Evolutionary conservation across 2,797 vertebrate species (phyloP).

Genomic region (Epinephelus awoara): DNA sequence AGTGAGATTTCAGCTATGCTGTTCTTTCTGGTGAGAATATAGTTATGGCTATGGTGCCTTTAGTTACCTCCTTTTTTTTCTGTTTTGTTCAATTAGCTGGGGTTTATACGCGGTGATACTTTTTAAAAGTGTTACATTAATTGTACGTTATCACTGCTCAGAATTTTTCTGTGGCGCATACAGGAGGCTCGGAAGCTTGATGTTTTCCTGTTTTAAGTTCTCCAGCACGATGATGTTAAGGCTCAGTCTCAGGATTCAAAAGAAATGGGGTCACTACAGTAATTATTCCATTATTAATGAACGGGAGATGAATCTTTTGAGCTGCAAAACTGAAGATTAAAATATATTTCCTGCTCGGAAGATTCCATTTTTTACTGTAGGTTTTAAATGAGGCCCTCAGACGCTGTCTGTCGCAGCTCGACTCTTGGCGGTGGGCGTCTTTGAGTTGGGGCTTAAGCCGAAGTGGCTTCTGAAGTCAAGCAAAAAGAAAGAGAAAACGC

Average conservation of each 20-base stretch:
- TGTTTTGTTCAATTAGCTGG: constrained; percentile 16
- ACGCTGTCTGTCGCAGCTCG: constrained; percentile 17
- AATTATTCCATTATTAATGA: constrained; percentile 15
- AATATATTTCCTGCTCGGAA: background rate
- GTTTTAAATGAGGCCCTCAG: constrained; percentile 35
- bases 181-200: constrained; percentile 9
- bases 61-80: constrained; percentile 32
- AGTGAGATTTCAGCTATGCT: constrained; percentile 51
- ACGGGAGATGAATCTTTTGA: constrained; percentile 13
- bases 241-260: constrained; percentile 4
- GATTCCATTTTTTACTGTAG: constrained; percentile 1
- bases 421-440: constrained; percentile 19
- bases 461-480: constrained; percentile 40
- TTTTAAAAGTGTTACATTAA: constrained; percentile 31
- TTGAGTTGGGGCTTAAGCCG: constrained; percentile 24
- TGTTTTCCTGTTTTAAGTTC: constrained; percentile 20
- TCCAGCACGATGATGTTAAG: background rate
- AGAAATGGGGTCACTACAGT: constrained; percentile 7
- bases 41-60: constrained; percentile 39
- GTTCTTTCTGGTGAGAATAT: constrained; percentile 70
- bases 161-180: background rate
- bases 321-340: constrained; percentile 9
- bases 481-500: constrained; percentile 22
- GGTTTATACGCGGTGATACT: constrained; percentile 12
- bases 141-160: background rate